Base-by-base conservation (phyloP, 2,797 vertebrate species). In the Cuculus canorus region DNA sequence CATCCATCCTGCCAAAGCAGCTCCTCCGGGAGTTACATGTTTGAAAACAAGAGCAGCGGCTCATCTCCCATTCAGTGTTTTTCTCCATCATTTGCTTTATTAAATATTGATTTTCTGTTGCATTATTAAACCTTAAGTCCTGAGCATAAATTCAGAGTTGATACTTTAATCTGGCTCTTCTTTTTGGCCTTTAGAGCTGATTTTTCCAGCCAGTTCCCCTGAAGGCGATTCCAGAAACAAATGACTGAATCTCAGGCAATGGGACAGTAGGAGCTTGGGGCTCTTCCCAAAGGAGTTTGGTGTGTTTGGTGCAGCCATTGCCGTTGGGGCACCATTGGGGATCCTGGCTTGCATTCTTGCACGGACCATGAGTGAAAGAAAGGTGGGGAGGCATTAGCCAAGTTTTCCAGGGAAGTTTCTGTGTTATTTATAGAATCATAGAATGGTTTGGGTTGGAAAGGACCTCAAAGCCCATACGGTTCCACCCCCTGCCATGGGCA, bases 51-150 rank as follows among this genome's bases (percentile, higher is more conserved):
- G 54, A 91, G 60, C 96, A 88, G 95, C 85, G 73, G 96, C 96
- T 98, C 97, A 97, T 98, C 97, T 98, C 96, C 96, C 65, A 17
- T 97, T 97, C 97, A 95, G 84, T 97, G 97, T 97, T 98, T 98
- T 98, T 96, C 97, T 97, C 97, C 96, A 98, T 98, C 98, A 98
- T 98, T 98, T 98, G 97, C 97, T 98, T 98, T 98, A 98, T 98
- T 98, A 98, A 98, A 98, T 98, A 98, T 98, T 98, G 98, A 98
- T 98, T 98, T 98, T 98, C 97, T 97, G 97, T 98, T 98, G 97
- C 98, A 98, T 98, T 98, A 98, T 98, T 98, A 98, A 98, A 98
- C 97, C 97, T 97, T 96, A 98, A 98, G 97, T 98, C 97, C 86
- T 13, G 77, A 97, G 96, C 97, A 98, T 98, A 98, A 98, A 98